Base-by-base conservation (phyloP, 2,113 vertebrate genomes). In the Nestor notabilis region DNA sequence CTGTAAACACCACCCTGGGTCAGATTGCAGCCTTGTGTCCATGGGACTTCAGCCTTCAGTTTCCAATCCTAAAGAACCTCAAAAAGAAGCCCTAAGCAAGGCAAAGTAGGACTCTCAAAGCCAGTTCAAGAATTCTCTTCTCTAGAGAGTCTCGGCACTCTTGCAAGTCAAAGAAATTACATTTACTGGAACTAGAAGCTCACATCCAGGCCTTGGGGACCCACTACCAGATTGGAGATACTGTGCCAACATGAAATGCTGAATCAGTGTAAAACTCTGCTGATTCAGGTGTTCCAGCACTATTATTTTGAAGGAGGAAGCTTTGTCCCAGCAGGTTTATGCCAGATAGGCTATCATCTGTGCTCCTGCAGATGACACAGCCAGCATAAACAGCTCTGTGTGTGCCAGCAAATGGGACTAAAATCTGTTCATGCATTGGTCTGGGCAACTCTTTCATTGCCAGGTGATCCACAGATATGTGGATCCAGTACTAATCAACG, bases 121-220 rank as follows among this genome's bases (percentile, higher is more conserved):
- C 35, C 1, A 1, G 25, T 9, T 49, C 7, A 8, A 10, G 2
- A 41, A 13, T 41, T 46, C 29, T 10, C 27, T 49, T 10, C 18
- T n/a, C 18, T 33, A 10, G 11, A 83, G n/a, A 14, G 4, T 17
- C 44, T 17, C 25, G 16, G 23, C 17, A 37, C 17, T 35, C 28
- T 19, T 20, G 12, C 1, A 4, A 16, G 9, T 35, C 49, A 17
- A 28, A 33, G 14, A 46, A 31, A 20, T 27, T 17, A 18, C 8
- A 12, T 37, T 52, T 16, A 31, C 5, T 27, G 25, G 25, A 53
- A 53, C 21, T 43, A 21, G 27, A 43, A 66, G 21, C 39, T 65
- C 15, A 5, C 31, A 35, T 24, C 24, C 72, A 74, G 39, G 8
- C 29, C 20, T 46, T 23, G 6, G 17, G 17, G 35, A 16, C 15